Evolutionary conservation across 2,888 invertebrate genomes (phyloP), one percentile per base, ranked within the genome.

Genomic region (Drosophila pullipes): DNA sequence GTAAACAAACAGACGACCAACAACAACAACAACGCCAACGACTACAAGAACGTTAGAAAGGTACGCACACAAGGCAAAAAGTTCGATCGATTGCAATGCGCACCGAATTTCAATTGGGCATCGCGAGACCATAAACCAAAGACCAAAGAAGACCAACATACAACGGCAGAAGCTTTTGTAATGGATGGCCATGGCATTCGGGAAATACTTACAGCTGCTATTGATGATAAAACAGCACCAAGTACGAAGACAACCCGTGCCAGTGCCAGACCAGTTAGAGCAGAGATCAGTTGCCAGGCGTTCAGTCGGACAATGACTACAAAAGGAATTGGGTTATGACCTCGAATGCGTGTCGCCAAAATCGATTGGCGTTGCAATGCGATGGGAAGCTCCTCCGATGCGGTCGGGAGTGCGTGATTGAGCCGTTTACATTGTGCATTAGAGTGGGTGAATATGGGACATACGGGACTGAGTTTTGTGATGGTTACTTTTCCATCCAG

Each of bases 321-420:
- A 69, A 39, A 85, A 88, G 91, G 88, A 91, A 91, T 84, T 91
- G 89, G 91, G 91, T 91, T 91, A 91, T 83, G 91, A 91, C 91
- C 91, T 91, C 91, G 77, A 91, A 91, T 89, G 90, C 91, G 91
- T 90, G 89, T 83, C 82, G 82, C 83, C 80, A 82, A 47, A 68
- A 57, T 49, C 60, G 68, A 57, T 55, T 35, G 58, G 52, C 30
- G 31, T 39, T 28, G 39, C 39, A 39, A 39, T 55, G 18, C 57
- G 30, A 33, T 58, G 63, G 54, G 44, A 54, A 65, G 54, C 57
- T 62, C 61, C 41, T 37, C 25, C 57, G 18, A 41, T 41, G 68
- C 22, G 50, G 39, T 47, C 69, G 31, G 65, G 47, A 66, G 55
- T 70, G 74, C 76, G 62, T 83, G 86, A 83, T 83, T 83, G 65